Conservation (phyloP, 2,797 vertebrate genomes). For the Xiphophorus birchmanni region DNA sequence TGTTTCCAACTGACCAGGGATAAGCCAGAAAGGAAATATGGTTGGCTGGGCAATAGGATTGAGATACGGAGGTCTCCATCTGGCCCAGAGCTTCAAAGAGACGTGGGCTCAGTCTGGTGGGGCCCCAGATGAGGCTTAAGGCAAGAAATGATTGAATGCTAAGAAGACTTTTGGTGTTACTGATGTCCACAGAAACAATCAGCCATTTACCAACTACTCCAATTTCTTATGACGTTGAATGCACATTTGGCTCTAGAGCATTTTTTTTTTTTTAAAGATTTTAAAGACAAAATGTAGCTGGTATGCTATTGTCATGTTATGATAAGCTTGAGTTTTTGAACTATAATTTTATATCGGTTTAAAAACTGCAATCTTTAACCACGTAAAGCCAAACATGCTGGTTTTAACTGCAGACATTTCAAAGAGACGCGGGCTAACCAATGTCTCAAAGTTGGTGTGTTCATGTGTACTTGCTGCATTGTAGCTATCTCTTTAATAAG, state of each 20-base stretch:
- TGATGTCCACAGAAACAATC: constrained; percentile 32
- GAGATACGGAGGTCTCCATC: constrained; percentile 72
- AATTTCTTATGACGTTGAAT: not conserved
- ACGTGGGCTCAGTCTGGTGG: constrained; percentile 43
- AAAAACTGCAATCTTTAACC: not conserved
- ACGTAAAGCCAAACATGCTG: not conserved
- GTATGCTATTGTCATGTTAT: not conserved
- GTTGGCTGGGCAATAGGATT: constrained; percentile 74
- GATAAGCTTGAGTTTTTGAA: not conserved
- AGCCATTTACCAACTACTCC: constrained; percentile 21
- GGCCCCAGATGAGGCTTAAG: constrained; percentile 70
- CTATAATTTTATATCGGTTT: not conserved
- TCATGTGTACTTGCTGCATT: no score
- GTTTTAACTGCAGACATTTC: not conserved
- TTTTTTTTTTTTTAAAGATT: not conserved
- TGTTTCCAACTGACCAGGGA: constrained; percentile 76
- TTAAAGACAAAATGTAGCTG: not conserved
- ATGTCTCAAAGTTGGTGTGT: no score
- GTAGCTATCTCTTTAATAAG: not conserved
- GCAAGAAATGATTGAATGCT: constrained; percentile 62
- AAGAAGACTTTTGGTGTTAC: constrained; percentile 71
- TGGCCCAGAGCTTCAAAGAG: constrained; percentile 73
- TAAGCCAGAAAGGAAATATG: constrained; percentile 77
- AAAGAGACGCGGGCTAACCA: no score
- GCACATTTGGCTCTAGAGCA: not conserved